Percentiles rank a stretch among this genome's conserved stretches.
Conservation (phyloP, 2,888 invertebrate genomes). For the Netelia inedita region DNA sequence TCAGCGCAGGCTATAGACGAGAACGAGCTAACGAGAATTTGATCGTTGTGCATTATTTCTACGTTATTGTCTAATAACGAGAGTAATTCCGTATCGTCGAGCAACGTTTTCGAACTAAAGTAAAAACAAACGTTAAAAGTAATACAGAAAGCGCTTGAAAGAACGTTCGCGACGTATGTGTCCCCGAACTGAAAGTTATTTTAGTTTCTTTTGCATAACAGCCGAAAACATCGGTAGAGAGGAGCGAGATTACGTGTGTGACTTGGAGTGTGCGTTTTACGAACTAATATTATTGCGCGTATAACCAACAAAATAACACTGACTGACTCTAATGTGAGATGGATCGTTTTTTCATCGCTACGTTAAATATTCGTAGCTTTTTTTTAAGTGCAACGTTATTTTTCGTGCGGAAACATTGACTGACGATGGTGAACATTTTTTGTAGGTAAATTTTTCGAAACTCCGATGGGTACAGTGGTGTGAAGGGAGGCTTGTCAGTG, state of each 20-base stretch:
- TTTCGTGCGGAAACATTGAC: too few relatives aligned
- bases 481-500: not conserved
- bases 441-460: too few relatives aligned
- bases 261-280: not conserved
- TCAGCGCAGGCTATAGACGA: not conserved
- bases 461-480: too few relatives aligned
- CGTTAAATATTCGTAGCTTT: too few relatives aligned
- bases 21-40: not conserved
- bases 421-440: too few relatives aligned
- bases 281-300: not conserved
- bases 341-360: too few relatives aligned
- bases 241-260: not conserved
- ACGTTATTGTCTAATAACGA: not conserved
- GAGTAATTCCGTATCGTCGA: not conserved
- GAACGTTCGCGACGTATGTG: slow-evolving; percentile 14
- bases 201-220: slow-evolving; percentile 64
- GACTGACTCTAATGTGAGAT: too few relatives aligned
- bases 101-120: too few relatives aligned
- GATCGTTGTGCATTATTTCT: not conserved
- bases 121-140: not conserved
- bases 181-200: slow-evolving; percentile 64
- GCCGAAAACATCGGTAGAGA: not conserved
- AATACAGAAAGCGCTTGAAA: not conserved
- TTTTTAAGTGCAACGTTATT: too few relatives aligned
- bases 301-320: too few relatives aligned